Percentiles rank a stretch among this genome's conserved stretches.
These are phyloP conservation scores for Crotophaga sulcirostris DNA, from an alignment of 2,113 vertebrate species.

Conservation along the genomic window DNA sequence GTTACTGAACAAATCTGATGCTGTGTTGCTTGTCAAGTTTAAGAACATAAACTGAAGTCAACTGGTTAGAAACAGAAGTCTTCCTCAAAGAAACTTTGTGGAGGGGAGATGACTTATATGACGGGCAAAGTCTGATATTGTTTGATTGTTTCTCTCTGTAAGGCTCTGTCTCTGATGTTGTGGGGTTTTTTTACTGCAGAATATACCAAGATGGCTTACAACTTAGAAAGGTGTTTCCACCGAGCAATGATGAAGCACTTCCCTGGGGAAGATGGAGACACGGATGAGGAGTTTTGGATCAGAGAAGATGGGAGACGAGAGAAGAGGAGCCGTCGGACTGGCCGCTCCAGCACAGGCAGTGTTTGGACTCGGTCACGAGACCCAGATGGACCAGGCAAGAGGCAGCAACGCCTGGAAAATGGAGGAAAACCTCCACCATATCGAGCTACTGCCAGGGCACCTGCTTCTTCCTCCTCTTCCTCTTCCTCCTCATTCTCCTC, in stretches of 20 bases:
- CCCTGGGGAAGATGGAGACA: constrained; percentile 93
- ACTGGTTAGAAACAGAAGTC: neutral
- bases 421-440: constrained; percentile 74
- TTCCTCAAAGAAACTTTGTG: neutral
- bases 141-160: neutral
- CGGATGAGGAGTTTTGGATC: constrained; percentile 94
- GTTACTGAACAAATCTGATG: neutral
- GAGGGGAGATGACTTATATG: neutral
- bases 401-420: constrained; percentile 80
- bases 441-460: constrained; percentile 65
- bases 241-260: constrained; percentile 94
- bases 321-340: constrained; percentile 80
- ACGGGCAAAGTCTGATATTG: neutral
- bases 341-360: constrained; percentile 65
- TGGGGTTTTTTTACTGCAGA: constrained; percentile 72
- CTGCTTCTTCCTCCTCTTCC: constrained; percentile 47
- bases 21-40: neutral
- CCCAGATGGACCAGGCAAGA: constrained; percentile 74
- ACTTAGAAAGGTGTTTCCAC: constrained; percentile 92
- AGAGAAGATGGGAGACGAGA: constrained; percentile 87
- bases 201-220: constrained; percentile 96
- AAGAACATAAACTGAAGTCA: neutral
- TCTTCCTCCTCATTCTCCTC: constrained; percentile 56
- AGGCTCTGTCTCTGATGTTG: neutral
- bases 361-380: constrained; percentile 82